A percentile compares a stretch with the other conserved stretches of the same genome.
Conservation (phyloP, 2,113 vertebrate genomes). For the Mus spicilegus region DNA sequence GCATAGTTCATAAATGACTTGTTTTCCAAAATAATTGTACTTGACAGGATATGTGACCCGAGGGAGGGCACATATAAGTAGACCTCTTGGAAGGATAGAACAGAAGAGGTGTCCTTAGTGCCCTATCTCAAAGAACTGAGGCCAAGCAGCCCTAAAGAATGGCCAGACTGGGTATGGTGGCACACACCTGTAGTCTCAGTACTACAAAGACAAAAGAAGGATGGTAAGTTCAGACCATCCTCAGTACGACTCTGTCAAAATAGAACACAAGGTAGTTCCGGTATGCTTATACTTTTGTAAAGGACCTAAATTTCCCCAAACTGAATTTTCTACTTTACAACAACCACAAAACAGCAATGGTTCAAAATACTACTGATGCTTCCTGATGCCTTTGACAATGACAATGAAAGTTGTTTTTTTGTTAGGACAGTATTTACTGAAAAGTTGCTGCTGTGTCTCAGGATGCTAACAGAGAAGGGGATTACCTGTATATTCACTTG, state of each 20-base stretch:
- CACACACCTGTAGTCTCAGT: neutral
- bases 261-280: neutral
- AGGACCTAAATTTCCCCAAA: neutral
- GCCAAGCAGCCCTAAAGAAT: neutral
- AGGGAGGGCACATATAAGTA: neutral
- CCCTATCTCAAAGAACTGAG: neutral
- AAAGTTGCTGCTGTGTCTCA: neutral
- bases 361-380: slow-evolving; percentile 10
- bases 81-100: neutral
- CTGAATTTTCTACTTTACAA: neutral
- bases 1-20: neutral
- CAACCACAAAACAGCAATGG: neutral
- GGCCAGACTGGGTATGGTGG: neutral
- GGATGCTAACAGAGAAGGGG: neutral
- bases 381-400: slow-evolving; percentile 7
- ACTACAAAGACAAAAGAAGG: neutral
- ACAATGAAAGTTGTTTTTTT: neutral
- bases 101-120: neutral
- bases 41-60: neutral
- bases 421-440: neutral
- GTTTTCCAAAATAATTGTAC: slow-evolving; percentile 32
- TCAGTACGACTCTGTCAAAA: neutral
- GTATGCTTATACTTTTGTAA: neutral
- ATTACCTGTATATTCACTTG: slow-evolving; percentile 98
- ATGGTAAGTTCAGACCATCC: neutral